Conservation (phyloP, 1,140 invertebrate species). For the Bacillus rossius region DNA sequence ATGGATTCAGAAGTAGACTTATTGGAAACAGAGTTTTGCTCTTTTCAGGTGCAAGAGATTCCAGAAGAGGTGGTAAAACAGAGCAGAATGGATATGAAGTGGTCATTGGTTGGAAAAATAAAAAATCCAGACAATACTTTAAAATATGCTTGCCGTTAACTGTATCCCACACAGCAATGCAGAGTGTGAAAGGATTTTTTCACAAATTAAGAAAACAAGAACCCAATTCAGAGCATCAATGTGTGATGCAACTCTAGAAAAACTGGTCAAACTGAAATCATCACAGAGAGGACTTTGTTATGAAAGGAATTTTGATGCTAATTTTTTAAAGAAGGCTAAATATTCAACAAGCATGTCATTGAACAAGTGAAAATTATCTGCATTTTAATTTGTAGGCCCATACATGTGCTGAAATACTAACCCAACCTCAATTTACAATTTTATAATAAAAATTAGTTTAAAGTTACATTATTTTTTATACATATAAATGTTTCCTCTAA, state of each 20-base stretch:
- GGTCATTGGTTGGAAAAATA: neutral
- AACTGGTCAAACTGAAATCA: neutral
- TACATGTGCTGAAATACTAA: no score
- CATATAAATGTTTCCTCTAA: no score
- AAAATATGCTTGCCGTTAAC: neutral
- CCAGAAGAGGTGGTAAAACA: neutral
- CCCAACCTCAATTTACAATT: no score
- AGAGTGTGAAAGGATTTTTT: neutral
- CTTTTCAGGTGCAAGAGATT: neutral
- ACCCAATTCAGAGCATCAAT: neutral
- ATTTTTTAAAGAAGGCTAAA: no score
- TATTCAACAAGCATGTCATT: no score
- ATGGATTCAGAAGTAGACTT: neutral
- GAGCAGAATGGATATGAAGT: neutral
- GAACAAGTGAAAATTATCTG: no score
- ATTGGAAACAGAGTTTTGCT: neutral
- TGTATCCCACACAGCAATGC: constrained; percentile 2
- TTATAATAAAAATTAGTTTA: no score
- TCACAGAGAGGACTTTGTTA: no score
- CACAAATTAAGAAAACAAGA: neutral
- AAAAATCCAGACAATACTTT: neutral
- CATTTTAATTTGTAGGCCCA: no score
- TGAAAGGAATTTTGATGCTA: no score
- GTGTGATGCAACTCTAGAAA: neutral
- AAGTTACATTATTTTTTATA: no score